Percentiles rank a stretch among this genome's conserved stretches.
Evolutionary conservation across 2,113 vertebrate species (phyloP).

Genomic region (Hippopotamus amphibius): DNA sequence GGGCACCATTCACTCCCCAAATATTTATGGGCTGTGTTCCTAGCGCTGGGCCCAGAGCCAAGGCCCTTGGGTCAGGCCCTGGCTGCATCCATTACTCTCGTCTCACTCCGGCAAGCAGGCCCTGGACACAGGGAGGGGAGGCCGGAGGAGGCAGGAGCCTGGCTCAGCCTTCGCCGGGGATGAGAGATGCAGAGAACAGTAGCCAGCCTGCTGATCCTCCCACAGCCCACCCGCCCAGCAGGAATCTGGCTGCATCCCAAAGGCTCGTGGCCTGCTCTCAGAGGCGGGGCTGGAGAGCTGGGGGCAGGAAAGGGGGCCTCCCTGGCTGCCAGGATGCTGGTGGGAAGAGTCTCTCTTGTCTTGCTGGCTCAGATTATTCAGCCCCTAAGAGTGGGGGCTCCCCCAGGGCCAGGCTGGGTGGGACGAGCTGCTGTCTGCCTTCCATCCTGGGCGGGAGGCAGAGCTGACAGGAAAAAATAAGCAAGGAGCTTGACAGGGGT

Average conservation of each 20-base stretch:
- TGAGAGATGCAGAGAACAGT: neutral
- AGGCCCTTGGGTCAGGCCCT: slow-evolving; percentile 66
- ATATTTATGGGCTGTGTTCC: slow-evolving; percentile 78
- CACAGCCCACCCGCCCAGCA: slow-evolving; percentile 33
- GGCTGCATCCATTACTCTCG: slow-evolving; percentile 64
- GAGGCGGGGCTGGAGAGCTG: neutral
- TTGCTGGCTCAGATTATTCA: neutral
- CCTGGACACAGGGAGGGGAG: neutral
- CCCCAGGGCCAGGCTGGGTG: slow-evolving; percentile 54
- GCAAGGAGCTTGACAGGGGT: slow-evolving; percentile 38
- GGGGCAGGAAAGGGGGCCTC: neutral
- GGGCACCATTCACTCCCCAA: slow-evolving; percentile 75
- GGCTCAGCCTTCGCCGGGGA: neutral
- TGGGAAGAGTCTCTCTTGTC: neutral
- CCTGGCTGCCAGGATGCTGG: neutral
- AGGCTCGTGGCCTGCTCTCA: neutral
- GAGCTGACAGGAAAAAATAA: slow-evolving; percentile 72
- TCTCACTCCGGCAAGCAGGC: slow-evolving; percentile 17
- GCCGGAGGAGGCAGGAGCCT: neutral
- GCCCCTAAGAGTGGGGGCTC: neutral
- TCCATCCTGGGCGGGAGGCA: slow-evolving; percentile 71
- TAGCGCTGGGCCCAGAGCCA: slow-evolving; percentile 63
- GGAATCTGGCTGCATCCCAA: slow-evolving; percentile 62
- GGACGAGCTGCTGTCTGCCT: slow-evolving; percentile 73
- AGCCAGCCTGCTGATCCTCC: neutral